Conservation (phyloP, 2,113 vertebrate species). For the Apeltes quadracus region DNA sequence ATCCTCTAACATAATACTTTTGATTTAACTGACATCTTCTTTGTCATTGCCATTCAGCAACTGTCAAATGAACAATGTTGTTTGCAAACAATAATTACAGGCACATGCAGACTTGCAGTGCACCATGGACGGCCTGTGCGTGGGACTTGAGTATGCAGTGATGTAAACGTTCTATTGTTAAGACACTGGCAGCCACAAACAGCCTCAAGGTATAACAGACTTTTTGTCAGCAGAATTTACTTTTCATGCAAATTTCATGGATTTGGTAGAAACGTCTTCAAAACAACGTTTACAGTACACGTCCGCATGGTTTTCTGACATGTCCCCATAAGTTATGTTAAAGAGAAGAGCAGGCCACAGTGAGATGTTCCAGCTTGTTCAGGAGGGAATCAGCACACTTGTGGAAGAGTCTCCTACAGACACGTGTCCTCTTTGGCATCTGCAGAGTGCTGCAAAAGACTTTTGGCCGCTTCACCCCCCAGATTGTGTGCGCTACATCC, state of each 20-base stretch:
- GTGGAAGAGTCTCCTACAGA: neutral
- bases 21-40: conserved; percentile 11
- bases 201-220: conserved; percentile 29
- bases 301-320: conserved; percentile 9
- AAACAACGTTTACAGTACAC: conserved; percentile 5
- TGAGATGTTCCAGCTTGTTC: neutral
- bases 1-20: neutral
- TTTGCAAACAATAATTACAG: conserved; percentile 36
- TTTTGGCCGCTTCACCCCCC: neutral
- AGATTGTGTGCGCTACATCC: neutral
- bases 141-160: conserved; percentile 6
- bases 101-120: neutral
- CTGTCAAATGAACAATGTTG: conserved; percentile 20
- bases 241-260: conserved; percentile 8
- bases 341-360: neutral
- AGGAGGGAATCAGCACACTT: neutral
- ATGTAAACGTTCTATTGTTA: conserved; percentile 9
- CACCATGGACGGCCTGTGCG: neutral
- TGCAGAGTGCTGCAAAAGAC: conserved; percentile 6
- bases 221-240: conserved; percentile 14
- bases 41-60: neutral
- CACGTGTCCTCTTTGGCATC: neutral
- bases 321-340: neutral
- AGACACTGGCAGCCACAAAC: conserved; percentile 27
- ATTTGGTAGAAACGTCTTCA: neutral